These are phyloP conservation scores for Ditula angustiorana DNA, from an alignment of 2,888 invertebrate genomes.

Conservation along the genomic window DNA sequence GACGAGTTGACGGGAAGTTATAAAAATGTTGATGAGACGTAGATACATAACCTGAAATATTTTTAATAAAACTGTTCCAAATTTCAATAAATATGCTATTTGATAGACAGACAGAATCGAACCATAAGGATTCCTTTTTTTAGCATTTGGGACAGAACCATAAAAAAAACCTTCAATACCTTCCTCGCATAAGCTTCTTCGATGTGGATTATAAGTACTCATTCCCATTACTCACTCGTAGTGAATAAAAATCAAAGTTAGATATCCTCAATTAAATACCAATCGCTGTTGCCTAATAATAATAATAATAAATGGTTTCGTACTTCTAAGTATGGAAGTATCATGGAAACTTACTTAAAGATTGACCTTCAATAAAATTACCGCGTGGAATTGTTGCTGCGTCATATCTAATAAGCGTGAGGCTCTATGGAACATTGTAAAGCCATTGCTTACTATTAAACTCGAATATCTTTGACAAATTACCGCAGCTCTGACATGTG, in stretches of 20 bases:
- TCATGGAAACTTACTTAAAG: conserved; percentile 35
- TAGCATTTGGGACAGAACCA: no score
- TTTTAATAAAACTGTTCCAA: no score
- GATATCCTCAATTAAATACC: conserved; percentile 7
- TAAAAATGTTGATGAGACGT: no score
- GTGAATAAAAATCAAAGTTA: not conserved
- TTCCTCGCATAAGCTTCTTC: no score
- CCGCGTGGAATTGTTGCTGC: conserved; percentile 22
- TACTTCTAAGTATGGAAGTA: conserved; percentile 1
- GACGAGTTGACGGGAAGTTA: no score
- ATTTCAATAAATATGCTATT: no score
- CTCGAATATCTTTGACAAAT: conserved; percentile 31
- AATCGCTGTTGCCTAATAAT: not conserved
- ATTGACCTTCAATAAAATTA: conserved; percentile 24
- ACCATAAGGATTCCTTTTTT: no score
- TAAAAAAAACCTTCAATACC: no score
- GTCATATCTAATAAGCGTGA: conserved; percentile 20
- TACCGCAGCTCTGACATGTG: conserved; percentile 3
- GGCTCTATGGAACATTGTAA: conserved; percentile 21
- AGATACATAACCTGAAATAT: no score
- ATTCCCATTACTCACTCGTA: not conserved
- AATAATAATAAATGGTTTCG: conserved; percentile 8
- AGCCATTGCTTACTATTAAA: conserved; percentile 31
- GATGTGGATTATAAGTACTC: no score
- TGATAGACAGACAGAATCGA: no score